These are phyloP conservation scores for Pristionchus exspectatus DNA, from an alignment of 2,888 invertebrate genomes.

Conservation along the genomic window DNA sequence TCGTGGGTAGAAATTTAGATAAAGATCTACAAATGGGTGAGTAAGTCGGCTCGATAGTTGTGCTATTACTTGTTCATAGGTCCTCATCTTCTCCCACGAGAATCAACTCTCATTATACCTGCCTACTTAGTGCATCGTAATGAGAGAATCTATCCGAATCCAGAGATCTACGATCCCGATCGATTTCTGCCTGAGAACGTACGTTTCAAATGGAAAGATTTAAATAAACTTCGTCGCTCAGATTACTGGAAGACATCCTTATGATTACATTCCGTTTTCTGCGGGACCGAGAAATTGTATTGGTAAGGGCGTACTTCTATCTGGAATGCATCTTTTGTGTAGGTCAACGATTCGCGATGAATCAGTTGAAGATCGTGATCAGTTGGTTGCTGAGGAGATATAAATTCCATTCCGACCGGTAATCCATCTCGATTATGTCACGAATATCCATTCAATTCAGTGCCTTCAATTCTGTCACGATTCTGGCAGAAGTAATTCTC, in stretches of 20 bases:
- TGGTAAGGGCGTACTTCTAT: neutral
- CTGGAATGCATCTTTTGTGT: too few relatives aligned
- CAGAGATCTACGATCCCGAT: constrained; percentile 52
- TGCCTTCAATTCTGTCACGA: neutral
- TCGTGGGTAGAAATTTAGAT: constrained; percentile 60
- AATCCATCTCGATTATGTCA: neutral
- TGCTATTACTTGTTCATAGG: constrained; percentile 45
- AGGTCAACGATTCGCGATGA: constrained; percentile 56
- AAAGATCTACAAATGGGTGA: constrained; percentile 62
- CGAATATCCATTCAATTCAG: neutral
- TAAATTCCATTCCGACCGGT: neutral
- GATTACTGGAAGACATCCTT: constrained; percentile 52
- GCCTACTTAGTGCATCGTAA: constrained; percentile 58
- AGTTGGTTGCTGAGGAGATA: constrained; percentile 52
- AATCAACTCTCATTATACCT: constrained; percentile 46
- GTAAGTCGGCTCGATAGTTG: neutral
- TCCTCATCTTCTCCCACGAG: constrained; percentile 33
- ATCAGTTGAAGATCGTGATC: constrained; percentile 55
- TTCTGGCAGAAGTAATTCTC: neutral
- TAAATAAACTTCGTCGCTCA: neutral
- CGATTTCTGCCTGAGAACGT: constrained; percentile 55
- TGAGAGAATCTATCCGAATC: constrained; percentile 32
- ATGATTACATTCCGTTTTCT: constrained; percentile 58
- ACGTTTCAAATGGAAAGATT: neutral
- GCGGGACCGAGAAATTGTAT: constrained; percentile 57